Evolutionary conservation across 2,888 invertebrate species (phyloP).

Genomic region (Cordilura impudica): DNA sequence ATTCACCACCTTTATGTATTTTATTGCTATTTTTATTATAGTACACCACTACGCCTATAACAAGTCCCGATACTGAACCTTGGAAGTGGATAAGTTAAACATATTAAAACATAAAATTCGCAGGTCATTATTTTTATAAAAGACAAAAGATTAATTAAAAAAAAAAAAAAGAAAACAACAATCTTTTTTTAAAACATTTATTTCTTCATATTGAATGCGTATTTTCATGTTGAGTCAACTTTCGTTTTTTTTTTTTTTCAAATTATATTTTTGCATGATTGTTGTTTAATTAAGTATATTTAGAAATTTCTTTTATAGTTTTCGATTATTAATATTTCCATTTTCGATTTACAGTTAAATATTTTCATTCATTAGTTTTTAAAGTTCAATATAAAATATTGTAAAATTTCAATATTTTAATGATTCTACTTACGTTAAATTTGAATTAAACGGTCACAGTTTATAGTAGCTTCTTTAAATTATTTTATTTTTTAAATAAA

Average conservation of each 20-base stretch:
- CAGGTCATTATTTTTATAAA: slow-evolving; percentile 58
- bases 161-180: slow-evolving; percentile 56
- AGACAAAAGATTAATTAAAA: too few relatives aligned
- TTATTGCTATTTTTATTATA: slow-evolving; percentile 77
- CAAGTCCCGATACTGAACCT: slow-evolving; percentile 92
- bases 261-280: slow-evolving; percentile 49
- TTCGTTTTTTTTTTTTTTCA: slow-evolving; percentile 14
- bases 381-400: too few relatives aligned
- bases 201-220: slow-evolving; percentile 52
- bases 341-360: too few relatives aligned
- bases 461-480: too few relatives aligned
- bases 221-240: slow-evolving; percentile 31
- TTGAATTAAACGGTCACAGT: too few relatives aligned
- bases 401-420: too few relatives aligned
- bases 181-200: slow-evolving; percentile 51
- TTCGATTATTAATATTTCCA: too few relatives aligned
- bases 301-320: too few relatives aligned
- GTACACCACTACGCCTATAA: slow-evolving; percentile 90
- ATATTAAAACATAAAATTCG: slow-evolving; percentile 63
- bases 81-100: slow-evolving; percentile 88
- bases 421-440: too few relatives aligned
- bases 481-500: too few relatives aligned
- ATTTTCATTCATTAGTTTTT: too few relatives aligned
- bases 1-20: slow-evolving; percentile 44
- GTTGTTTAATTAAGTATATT: slow-evolving; percentile 41